Evolutionary conservation across 2,113 vertebrate species (phyloP), one percentile per base, ranked within the genome.

Genomic region (Melanerpes formicivorus): DNA sequence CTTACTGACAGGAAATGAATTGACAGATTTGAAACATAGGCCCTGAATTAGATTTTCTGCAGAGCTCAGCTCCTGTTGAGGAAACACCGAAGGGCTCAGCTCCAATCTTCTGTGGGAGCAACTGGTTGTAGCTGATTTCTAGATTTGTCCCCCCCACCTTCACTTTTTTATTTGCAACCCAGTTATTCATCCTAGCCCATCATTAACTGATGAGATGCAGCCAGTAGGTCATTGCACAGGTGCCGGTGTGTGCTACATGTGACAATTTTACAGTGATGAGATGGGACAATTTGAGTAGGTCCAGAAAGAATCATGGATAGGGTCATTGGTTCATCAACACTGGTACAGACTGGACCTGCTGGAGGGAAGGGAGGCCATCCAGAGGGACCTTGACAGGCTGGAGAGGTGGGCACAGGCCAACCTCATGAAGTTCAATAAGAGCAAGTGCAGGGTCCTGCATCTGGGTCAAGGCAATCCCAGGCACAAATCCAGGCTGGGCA

Each of bases 211-310:
- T 2, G 5, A 67, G 44, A 58, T 29, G 5, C 44, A 48, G 8
- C 22, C 27, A 17, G 64, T 42, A n/a, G 12, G 27, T 67, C n/a
- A 11, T 40, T 26, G 32, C 32, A 48, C 11, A 44, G 22, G 27
- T 67, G 4, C 3, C 80, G 27, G 0, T 79, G 15, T 32, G 22
- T 63, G 34, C 4, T 10, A 50, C 3, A 0, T 21, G 30, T 0
- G 0, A n/a, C 34, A 81, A 18, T 2, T 93, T 72, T 76, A 30
- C 72, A 65, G 34, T 29, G 11, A 18, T 76, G 44, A 67, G 52
- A 6, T 58, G 44, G 26, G 9, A 14, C 34, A 27, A 3, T 4
- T 59, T 37, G 44, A 79, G 27, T 9, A 56, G 27, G 13, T 37
- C 12, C 70, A 52, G 70, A 81, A n/a, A 54, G 8, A 19, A 8